These are phyloP conservation scores for Rotaria magnacalcarata DNA, from an alignment of 2,888 invertebrate species.

Conservation along the genomic window DNA sequence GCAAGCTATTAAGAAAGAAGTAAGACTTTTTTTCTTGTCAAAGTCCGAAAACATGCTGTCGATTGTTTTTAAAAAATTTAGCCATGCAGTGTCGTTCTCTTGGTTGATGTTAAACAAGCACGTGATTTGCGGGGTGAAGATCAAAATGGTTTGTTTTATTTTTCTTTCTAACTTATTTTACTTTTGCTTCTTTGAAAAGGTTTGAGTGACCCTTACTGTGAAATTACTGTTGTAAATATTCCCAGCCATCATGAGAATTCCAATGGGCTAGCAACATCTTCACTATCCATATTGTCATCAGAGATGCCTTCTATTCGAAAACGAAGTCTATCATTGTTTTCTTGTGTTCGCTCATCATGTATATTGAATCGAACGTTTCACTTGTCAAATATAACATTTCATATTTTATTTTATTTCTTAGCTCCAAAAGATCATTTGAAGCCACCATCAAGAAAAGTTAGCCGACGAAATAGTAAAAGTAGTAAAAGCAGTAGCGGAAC, in stretches of 20 bases:
- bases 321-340: background rate
- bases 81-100: background rate
- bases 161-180: too few species aligned
- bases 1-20: background rate
- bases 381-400: background rate
- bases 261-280: background rate
- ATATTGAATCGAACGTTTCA: background rate
- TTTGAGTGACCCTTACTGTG: background rate
- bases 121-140: background rate
- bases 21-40: background rate
- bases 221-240: background rate
- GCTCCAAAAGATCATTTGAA: background rate
- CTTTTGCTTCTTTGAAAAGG: background rate
- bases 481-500: background rate
- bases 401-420: background rate
- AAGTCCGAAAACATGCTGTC: background rate
- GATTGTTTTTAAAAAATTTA: background rate
- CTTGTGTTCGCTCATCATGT: background rate
- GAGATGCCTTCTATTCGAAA: background rate
- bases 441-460: background rate
- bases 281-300: background rate
- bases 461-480: background rate
- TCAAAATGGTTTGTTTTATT: background rate
- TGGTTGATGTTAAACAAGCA: background rate
- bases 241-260: background rate